A percentile compares a stretch with the other conserved stretches of the same genome.
These are phyloP conservation scores for Falco berigora DNA, from an alignment of 2,797 vertebrate species.

Conservation along the genomic window DNA sequence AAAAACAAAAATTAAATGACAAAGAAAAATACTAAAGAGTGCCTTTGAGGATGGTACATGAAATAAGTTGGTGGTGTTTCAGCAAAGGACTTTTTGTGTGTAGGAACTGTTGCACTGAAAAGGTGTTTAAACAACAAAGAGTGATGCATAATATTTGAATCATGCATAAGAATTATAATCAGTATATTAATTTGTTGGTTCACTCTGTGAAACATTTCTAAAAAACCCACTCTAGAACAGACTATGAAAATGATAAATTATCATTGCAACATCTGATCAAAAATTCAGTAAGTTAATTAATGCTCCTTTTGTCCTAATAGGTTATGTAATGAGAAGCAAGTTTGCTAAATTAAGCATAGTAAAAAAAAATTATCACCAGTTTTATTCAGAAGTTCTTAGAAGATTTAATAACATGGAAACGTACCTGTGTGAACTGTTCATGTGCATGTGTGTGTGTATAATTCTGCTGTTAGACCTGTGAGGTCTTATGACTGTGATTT, in stretches of 20 bases:
- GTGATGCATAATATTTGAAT: slow-evolving; percentile 22
- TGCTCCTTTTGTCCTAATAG: slow-evolving; percentile 63
- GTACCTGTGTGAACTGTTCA: neutral
- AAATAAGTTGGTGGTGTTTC: neutral
- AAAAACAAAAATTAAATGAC: neutral
- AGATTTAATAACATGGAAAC: slow-evolving; percentile 30
- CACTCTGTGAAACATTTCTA: slow-evolving; percentile 43
- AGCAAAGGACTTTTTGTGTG: neutral
- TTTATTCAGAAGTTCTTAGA: neutral
- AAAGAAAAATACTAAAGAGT: neutral
- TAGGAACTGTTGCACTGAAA: neutral
- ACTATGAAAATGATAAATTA: slow-evolving; percentile 68
- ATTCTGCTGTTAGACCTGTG: slow-evolving; percentile 31
- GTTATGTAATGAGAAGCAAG: slow-evolving; percentile 52
- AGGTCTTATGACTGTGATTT: slow-evolving; percentile 24
- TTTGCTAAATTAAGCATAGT: slow-evolving; percentile 52
- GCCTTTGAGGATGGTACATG: neutral
- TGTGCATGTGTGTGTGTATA: neutral
- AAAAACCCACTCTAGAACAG: slow-evolving; percentile 32
- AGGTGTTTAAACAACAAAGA: slow-evolving; percentile 39
- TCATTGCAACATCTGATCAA: slow-evolving; percentile 60
- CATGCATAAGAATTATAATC: slow-evolving; percentile 30
- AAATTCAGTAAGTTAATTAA: slow-evolving; percentile 68
- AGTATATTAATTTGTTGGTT: slow-evolving; percentile 57
- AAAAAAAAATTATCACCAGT: slow-evolving; percentile 30